Base-by-base conservation (phyloP, 35 echinoderm and acorn worm species). In the Strongylocentrotus purpuratus region DNA sequence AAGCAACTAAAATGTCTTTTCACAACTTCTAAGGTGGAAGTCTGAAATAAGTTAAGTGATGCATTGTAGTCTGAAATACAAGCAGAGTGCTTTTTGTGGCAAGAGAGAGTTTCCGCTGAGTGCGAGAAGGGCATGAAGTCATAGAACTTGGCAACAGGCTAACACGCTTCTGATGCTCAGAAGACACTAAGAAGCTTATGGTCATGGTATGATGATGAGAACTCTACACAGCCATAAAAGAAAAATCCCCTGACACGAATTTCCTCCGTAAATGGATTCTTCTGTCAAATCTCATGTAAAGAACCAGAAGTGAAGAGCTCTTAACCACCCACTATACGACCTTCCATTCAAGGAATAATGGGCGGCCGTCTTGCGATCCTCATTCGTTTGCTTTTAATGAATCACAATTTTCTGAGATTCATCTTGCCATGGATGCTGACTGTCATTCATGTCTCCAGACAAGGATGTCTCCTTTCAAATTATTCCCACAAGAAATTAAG, bases 401-500 rank as follows among this genome's bases (percentile, higher is more conserved):
- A 78, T 78, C 65, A 78, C 65, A 78, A 78, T 78, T 78, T 78
- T 78, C 65, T n/a, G 65, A n/a, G 65, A 78, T 78, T 78, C 65
- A 78, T 78, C 25, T 71, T 71, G 50, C 61, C 61, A n/a, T 71
- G 17, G 61, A 71, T 28, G 18, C 22, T 3, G 28, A 71, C 65
- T 78, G 65, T n/a, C 65, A n/a, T 78, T 78, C 65, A n/a, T 78
- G 65, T 28, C 65, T 78, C 65, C 65, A n/a, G 65, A 78, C 65
- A 22, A 78, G 65, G 65, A 78, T 78, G 65, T 78, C 65, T 78
- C 65, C 65, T 7, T 78, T 78, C 28, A n/a, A 78, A 78, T 78
- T 78, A 78, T 78, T 78, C 65, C 65, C 22, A 78, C 65, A 22
- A 78, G 65, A 78, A 78, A 78, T 78, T 71, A 71, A 71, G 61